Percentiles rank a stretch among this genome's conserved stretches.
Evolutionary conservation across 2,888 invertebrate genomes (phyloP).

Genomic region (Cephus pulcher): DNA sequence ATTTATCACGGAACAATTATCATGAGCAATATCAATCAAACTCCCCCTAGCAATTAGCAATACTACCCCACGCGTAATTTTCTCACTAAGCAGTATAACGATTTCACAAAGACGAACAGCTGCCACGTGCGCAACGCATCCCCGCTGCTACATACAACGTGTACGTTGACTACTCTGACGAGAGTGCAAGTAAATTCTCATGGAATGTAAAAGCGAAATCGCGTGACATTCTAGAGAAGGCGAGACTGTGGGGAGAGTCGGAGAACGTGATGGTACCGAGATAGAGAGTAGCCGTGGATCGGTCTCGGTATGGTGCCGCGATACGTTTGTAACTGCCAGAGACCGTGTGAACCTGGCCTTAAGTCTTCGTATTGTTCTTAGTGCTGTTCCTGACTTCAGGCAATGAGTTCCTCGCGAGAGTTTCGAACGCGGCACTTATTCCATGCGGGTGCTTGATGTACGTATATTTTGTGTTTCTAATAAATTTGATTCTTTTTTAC

Average conservation of each 20-base stretch:
- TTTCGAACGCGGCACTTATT: not conserved
- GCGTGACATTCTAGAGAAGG: not conserved
- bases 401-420: not conserved
- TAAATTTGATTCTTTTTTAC: not conserved
- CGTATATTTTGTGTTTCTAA: not conserved
- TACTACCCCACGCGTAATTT: not conserved
- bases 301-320: not conserved
- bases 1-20: not conserved
- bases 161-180: not conserved
- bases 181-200: not conserved
- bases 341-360: not conserved
- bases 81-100: not conserved
- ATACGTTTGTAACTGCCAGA: not conserved
- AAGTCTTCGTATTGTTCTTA: not conserved
- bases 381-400: not conserved
- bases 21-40: not conserved
- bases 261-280: not conserved
- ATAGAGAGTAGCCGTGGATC: not conserved
- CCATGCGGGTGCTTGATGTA: not conserved
- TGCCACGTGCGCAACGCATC: not conserved
- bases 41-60: not conserved
- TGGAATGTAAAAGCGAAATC: not conserved
- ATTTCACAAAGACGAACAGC: not conserved
- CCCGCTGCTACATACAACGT: not conserved
- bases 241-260: not conserved